Evolutionary conservation across 2,888 invertebrate genomes (phyloP), one percentile per base, ranked within the genome.

Genomic region (Lasioglossum oenotherae): DNA sequence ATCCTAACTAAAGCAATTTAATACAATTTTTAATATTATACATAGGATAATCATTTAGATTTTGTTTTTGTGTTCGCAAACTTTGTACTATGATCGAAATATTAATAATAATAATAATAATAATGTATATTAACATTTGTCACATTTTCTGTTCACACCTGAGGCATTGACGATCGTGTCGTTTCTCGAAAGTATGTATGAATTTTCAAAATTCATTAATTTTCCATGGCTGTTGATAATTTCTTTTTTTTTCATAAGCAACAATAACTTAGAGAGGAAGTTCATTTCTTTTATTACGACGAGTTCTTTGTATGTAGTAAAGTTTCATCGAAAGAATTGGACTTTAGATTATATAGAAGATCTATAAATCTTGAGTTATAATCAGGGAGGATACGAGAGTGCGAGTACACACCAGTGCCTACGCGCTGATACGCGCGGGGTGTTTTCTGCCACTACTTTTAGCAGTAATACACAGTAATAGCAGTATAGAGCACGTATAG

Each of bases 61-160:
- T 72, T 78, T 75, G 57, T 31, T 77, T 85, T 81, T 82, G 78
- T 79, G 86, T 82, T 86, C 69, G 69, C 38, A 79, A 83, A 86
- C 80, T 82, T 87, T 86, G 83, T 87, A 86, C 67, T 75, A 83
- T 80, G 64, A 75, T 72, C 38, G 64, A 82, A 77, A 84, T 78
- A 84, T 53, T 86, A 85, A 80, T 78, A 86, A 87, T 82, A 86
- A 67, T 67, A 86, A 67, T 67, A 67, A 69, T 69, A 41, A 86
- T 67, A 75, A 82, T 81, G 67, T 80, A 75, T 60, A 75, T 82
- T 74, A 85, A 78, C 57, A 78, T 74, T 85, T 41, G 27, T 78
- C 16, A 41, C 4, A 31, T 64, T 73, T 19, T 76, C 35, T 16
- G 38, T 46, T n/a, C 49, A 64, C 38, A 41, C 19, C 49, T 80